Conservation (phyloP, 2,797 vertebrate species). For the Notolabrus celidotus region DNA sequence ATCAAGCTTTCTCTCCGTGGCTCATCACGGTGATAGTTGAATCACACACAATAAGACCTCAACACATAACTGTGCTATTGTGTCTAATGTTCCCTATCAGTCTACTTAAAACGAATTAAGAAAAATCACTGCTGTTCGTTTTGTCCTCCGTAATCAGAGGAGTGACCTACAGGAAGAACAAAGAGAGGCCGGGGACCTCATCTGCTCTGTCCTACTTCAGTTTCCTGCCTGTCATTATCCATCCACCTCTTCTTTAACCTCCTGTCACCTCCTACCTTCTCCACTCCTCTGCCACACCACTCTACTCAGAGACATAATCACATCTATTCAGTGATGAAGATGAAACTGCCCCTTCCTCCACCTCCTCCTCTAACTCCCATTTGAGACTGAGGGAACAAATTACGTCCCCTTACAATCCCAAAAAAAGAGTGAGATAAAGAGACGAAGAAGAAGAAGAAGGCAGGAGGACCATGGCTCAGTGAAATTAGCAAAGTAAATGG, state of each 20-base stretch:
- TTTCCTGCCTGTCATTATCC: slow-evolving; percentile 59
- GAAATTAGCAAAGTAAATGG: slow-evolving; percentile 62
- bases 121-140: slow-evolving; percentile 30
- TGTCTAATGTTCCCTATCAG: slow-evolving; percentile 39
- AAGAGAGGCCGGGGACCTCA: slow-evolving; percentile 30
- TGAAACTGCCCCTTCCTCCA: slow-evolving; percentile 33
- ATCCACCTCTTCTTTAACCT: slow-evolving; percentile 55
- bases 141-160: slow-evolving; percentile 49
- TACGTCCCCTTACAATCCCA: slow-evolving; percentile 27
- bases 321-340: slow-evolving; percentile 65
- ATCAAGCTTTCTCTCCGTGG: neutral
- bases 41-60: slow-evolving; percentile 13
- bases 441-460: slow-evolving; percentile 11
- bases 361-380: slow-evolving; percentile 20
- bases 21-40: slow-evolving; percentile 20
- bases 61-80: slow-evolving; percentile 9
- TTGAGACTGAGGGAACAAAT: slow-evolving; percentile 51
- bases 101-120: slow-evolving; percentile 36
- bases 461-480: slow-evolving; percentile 15
- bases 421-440: slow-evolving; percentile 30
- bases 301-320: slow-evolving; percentile 56
- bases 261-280: slow-evolving; percentile 6
- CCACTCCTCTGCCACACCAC: neutral
- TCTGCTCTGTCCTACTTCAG: slow-evolving; percentile 48
- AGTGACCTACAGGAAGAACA: slow-evolving; percentile 48